Conservation (phyloP, 1,140 invertebrate genomes). For the Grapholita molesta region DNA sequence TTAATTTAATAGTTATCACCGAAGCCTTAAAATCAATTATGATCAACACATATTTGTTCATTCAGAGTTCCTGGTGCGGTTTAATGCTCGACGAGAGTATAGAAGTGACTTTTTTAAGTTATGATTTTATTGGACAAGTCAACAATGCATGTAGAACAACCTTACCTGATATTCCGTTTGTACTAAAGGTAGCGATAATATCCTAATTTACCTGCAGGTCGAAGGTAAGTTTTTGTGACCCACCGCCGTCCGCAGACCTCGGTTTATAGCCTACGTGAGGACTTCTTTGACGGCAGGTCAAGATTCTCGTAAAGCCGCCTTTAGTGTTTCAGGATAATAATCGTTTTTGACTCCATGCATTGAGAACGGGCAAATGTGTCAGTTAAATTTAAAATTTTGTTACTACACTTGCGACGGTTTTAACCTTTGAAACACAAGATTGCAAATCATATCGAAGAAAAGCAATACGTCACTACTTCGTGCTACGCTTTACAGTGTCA, state of each 20-base stretch:
- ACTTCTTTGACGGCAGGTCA: conserved; percentile 30
- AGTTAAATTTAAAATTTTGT: neutral
- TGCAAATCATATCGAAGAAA: too few relatives aligned
- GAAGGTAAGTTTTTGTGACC: conserved; percentile 44
- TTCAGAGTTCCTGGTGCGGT: too few relatives aligned
- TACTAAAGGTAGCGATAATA: conserved; percentile 17
- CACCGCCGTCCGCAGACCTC: conserved; percentile 37
- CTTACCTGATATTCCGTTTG: neutral
- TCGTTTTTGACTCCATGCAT: neutral
- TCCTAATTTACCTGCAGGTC: conserved; percentile 41
- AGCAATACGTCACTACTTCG: too few relatives aligned
- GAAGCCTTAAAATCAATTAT: neutral
- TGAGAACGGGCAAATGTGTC: neutral
- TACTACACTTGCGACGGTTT: too few relatives aligned
- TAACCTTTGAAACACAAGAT: neutral
- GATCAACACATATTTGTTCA: too few relatives aligned
- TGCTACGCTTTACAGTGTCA: too few relatives aligned
- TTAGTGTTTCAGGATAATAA: neutral
- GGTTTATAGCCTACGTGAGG: conserved; percentile 54
- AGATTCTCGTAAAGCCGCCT: conserved; percentile 13
- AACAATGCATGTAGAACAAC: neutral
- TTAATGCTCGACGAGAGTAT: too few relatives aligned
- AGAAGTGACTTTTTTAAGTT: too few relatives aligned
- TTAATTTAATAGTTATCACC: neutral
- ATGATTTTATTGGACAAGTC: too few relatives aligned